phyloP scores from a whole-genome alignment of 2,113 vertebrate genomes.

The Nerophis lumbriciformis region DNA sequence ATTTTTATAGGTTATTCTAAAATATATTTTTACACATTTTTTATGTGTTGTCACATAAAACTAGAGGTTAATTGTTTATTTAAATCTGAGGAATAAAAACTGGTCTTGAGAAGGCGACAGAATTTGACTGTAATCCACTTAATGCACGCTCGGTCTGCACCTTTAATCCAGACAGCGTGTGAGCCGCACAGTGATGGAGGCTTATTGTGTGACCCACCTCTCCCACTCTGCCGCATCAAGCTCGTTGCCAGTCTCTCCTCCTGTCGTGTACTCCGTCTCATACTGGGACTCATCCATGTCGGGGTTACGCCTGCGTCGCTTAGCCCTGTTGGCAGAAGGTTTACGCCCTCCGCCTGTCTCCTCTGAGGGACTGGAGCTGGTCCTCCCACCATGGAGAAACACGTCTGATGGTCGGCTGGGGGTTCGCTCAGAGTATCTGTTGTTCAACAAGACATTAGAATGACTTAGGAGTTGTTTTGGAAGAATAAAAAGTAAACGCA shows the following conservation, averaged over 20 bases:
- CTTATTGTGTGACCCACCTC: constrained; percentile 57
- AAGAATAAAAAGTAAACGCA: not conserved
- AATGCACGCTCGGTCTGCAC: constrained; percentile 14
- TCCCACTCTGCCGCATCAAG: constrained; percentile 72
- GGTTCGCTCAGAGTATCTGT: constrained; percentile 62
- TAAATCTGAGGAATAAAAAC: constrained; percentile 39
- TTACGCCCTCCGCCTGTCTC: constrained; percentile 57
- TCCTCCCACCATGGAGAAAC: constrained; percentile 39
- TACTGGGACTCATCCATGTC: constrained; percentile 82
- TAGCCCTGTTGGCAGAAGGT: constrained; percentile 65
- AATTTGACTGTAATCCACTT: constrained; percentile 31
- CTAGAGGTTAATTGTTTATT: constrained; percentile 16
- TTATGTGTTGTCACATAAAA: constrained; percentile 1
- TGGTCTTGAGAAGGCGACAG: constrained; percentile 28
- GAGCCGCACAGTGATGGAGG: constrained; percentile 2
- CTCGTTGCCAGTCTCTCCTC: constrained; percentile 78
- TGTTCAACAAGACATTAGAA: not conserved
- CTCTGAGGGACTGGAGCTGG: constrained; percentile 71
- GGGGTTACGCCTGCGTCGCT: constrained; percentile 66
- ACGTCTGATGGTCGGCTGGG: constrained; percentile 47
- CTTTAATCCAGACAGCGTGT: constrained; percentile 24
- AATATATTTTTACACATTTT: constrained; percentile 1
- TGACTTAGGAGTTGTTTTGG: not conserved
- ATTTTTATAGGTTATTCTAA: constrained; percentile 2
- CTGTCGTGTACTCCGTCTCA: constrained; percentile 85